Evolutionary conservation across 2,113 vertebrate species (phyloP).

Genomic region (Saccopteryx bilineata): DNA sequence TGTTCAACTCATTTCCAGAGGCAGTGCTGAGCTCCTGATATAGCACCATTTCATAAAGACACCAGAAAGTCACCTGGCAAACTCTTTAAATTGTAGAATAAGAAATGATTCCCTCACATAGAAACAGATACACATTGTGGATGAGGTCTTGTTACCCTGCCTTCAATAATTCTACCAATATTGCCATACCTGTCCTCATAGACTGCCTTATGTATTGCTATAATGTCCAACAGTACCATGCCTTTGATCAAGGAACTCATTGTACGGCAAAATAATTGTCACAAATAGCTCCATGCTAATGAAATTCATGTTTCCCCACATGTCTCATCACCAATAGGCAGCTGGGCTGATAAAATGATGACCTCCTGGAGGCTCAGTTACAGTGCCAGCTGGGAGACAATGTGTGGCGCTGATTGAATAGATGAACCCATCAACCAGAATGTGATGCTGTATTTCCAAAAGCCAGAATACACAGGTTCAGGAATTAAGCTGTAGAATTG

Average conservation of each 20-base stretch:
- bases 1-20: background rate
- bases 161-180: background rate
- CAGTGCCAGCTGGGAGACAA: background rate
- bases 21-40: background rate
- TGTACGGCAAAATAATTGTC: background rate
- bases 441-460: background rate
- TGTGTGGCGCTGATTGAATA: background rate
- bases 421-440: background rate
- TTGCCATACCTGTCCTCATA: background rate
- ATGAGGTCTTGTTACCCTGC: background rate
- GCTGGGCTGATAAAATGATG: background rate
- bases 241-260: conserved; percentile 21
- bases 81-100: background rate
- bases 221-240: background rate
- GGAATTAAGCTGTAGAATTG: background rate
- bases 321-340: background rate
- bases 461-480: background rate
- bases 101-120: background rate
- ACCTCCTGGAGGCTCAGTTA: background rate
- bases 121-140: background rate
- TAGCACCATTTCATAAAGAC: background rate
- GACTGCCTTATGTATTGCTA: background rate
- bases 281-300: background rate
- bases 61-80: background rate
- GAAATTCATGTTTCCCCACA: conserved; percentile 10